phyloP scores from a whole-genome alignment of 2,797 vertebrate genomes.

The Trachops cirrhosus region DNA sequence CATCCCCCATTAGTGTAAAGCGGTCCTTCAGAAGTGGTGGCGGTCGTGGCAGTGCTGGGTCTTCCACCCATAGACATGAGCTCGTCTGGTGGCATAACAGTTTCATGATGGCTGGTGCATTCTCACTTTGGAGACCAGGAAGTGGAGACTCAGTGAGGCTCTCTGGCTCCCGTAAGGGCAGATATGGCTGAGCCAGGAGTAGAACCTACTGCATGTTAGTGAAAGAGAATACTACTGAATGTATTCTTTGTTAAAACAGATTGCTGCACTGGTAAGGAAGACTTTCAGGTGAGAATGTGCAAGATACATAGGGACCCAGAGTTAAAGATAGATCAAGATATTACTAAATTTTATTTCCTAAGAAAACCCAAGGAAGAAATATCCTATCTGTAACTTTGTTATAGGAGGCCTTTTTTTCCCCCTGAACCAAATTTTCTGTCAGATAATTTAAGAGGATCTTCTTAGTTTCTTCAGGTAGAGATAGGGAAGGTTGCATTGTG shows the following conservation, averaged over 20 bases:
- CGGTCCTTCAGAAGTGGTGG: not conserved
- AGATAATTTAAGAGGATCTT: not conserved
- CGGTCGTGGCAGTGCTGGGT: not conserved
- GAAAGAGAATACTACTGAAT: not conserved
- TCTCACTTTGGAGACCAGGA: not conserved
- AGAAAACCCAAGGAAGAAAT: not conserved
- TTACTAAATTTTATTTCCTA: not conserved
- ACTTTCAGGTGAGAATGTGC: not conserved
- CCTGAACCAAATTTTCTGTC: not conserved
- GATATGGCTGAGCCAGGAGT: not conserved
- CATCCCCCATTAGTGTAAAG: not conserved
- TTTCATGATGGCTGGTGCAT: not conserved
- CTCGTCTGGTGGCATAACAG: not conserved
- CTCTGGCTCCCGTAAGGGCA: not conserved
- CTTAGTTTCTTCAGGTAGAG: slow-evolving; percentile 1
- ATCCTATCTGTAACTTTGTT: not conserved
- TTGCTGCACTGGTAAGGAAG: not conserved
- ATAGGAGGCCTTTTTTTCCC: not conserved
- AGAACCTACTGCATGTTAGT: not conserved
- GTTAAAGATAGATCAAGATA: not conserved
- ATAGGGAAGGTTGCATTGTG: not conserved
- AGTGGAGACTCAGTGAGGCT: not conserved
- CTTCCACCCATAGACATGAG: not conserved
- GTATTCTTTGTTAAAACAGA: not conserved
- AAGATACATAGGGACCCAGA: not conserved